Evolutionary conservation across 2,888 invertebrate species (phyloP).

Genomic region (Villa cingulata): DNA sequence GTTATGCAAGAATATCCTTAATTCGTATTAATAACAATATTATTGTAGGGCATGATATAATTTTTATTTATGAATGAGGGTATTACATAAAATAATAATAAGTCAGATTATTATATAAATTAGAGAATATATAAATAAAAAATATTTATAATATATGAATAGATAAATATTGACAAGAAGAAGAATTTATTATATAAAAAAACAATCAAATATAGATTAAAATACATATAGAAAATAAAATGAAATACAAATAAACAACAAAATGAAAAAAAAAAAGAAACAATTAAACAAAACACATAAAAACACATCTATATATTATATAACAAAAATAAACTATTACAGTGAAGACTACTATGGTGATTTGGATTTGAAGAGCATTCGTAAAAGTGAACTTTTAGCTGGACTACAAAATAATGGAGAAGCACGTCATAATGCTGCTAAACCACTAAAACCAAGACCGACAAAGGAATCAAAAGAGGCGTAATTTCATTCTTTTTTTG

Average conservation of each 20-base stretch:
- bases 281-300: slow-evolving; percentile 5
- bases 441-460: slow-evolving; percentile 43
- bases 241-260: slow-evolving; percentile 2
- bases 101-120: too few species aligned
- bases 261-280: slow-evolving; percentile 9
- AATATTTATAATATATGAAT: too few species aligned
- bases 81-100: too few species aligned
- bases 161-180: too few species aligned
- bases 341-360: slow-evolving; percentile 96
- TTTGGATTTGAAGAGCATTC: slow-evolving; percentile 86
- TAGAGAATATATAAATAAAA: too few species aligned
- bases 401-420: slow-evolving; percentile 55
- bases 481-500: too few species aligned
- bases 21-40: too few species aligned
- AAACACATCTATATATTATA: slow-evolving; percentile 13
- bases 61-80: too few species aligned
- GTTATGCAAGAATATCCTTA: too few species aligned
- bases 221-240: not conserved
- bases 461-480: slow-evolving; percentile 35
- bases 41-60: too few species aligned
- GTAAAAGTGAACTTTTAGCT: slow-evolving; percentile 81
- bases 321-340: slow-evolving; percentile 38
- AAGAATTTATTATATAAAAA: too few species aligned
- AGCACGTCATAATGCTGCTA: slow-evolving; percentile 29
- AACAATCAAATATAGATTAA: too few species aligned